Evolutionary conservation across 2,888 invertebrate genomes (phyloP).

Genomic region (Coremacera marginata): DNA sequence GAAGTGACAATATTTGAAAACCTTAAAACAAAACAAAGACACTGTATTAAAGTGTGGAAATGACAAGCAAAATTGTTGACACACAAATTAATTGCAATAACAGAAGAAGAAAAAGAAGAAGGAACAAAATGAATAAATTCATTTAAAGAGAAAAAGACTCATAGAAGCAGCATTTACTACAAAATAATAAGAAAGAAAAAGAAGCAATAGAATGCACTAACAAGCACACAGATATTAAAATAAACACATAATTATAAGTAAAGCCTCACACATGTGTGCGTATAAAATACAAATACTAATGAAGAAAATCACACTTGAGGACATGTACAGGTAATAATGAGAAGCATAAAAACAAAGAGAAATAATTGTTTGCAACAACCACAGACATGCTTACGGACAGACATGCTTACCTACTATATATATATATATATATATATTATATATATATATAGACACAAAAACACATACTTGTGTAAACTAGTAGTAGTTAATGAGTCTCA

Average conservation of each 20-base stretch:
- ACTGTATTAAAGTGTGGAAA: not conserved
- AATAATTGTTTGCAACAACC: not conserved
- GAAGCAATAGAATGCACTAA: not conserved
- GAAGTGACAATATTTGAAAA: too few relatives aligned
- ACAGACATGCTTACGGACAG: not conserved
- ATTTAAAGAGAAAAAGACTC: not conserved
- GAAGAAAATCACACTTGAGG: not conserved
- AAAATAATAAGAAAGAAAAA: not conserved
- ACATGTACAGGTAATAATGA: not conserved
- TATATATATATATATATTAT: too few relatives aligned
- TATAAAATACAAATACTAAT: not conserved
- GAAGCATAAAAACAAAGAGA: not conserved
- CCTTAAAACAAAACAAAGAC: too few relatives aligned
- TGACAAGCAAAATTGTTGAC: not conserved
- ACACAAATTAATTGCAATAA: not conserved
- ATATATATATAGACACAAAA: too few relatives aligned
- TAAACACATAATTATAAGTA: not conserved
- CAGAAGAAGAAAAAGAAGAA: too few relatives aligned
- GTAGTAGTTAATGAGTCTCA: slow-evolving; percentile 22
- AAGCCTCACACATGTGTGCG: not conserved
- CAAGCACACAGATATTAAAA: not conserved
- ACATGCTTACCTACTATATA: too few relatives aligned
- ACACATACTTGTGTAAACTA: too few relatives aligned
- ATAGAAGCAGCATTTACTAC: not conserved
- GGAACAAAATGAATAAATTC: not conserved